Evolutionary conservation across 2,888 invertebrate genomes (phyloP).

Genomic region (Busseola fusca): DNA sequence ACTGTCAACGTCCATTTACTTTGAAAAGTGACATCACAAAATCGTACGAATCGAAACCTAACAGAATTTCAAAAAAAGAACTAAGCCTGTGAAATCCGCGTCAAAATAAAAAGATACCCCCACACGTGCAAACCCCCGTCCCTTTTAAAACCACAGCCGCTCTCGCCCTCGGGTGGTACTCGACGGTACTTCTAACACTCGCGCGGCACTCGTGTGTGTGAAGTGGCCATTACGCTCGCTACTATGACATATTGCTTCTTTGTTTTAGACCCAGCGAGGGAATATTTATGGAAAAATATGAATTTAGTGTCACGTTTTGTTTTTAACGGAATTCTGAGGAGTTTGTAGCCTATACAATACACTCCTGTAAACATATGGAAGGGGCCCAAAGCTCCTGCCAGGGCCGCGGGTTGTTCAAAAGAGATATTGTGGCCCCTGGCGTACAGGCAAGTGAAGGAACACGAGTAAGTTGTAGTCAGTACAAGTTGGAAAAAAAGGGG

Average conservation of each 20-base stretch:
- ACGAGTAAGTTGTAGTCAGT: no score
- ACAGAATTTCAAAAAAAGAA: not conserved
- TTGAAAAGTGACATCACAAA: no score
- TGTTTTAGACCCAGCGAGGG: conserved; percentile 46
- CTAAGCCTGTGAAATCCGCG: conserved; percentile 10
- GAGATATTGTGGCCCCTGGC: no score
- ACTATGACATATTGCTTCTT: conserved; percentile 64
- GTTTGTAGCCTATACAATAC: not conserved
- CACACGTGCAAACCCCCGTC: conserved; percentile 17
- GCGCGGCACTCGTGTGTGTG: conserved; percentile 58
- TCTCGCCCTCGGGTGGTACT: conserved; percentile 44
- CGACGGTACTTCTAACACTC: conserved; percentile 50
- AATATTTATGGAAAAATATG: conserved; percentile 46
- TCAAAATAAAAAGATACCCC: conserved; percentile 2
- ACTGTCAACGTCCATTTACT: no score
- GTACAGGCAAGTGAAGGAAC: no score
- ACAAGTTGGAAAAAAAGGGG: no score
- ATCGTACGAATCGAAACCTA: no score
- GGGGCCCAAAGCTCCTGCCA: not conserved
- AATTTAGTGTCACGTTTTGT: conserved; percentile 37
- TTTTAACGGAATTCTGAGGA: not conserved
- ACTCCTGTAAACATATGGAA: not conserved
- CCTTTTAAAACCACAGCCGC: conserved; percentile 51
- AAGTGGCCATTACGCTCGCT: conserved; percentile 71
- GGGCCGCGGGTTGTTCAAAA: no score